Conservation (phyloP, 2,113 vertebrate genomes). For the Aphyosemion australe region DNA sequence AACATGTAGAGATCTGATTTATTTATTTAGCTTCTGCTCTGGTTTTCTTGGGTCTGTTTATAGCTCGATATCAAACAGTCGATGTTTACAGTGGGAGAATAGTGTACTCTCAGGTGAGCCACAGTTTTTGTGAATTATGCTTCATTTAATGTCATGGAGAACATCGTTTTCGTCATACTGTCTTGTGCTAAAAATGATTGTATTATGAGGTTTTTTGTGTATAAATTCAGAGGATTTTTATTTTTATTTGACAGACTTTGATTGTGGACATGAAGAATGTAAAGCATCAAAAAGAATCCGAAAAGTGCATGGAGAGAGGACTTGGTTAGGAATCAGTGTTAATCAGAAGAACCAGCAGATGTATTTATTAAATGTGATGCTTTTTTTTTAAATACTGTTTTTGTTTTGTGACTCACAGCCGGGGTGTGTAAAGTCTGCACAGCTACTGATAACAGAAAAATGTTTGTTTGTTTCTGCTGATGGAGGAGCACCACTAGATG, state of each 20-base stretch:
- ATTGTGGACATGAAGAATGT: slow-evolving; percentile 77
- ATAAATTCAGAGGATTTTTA: slow-evolving; percentile 57
- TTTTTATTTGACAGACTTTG: slow-evolving; percentile 60
- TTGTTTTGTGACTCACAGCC: slow-evolving; percentile 11
- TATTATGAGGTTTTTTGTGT: slow-evolving; percentile 33
- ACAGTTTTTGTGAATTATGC: slow-evolving; percentile 50
- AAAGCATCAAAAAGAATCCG: slow-evolving; percentile 21
- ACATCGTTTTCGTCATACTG: slow-evolving; percentile 20
- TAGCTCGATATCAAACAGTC: slow-evolving; percentile 44
- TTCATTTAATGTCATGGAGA: slow-evolving; percentile 25
- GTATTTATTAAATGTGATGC: too few species aligned
- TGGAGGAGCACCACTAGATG: slow-evolving; percentile 37
- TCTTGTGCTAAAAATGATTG: slow-evolving; percentile 35
- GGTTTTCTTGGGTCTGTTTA: slow-evolving; percentile 40
- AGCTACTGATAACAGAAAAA: slow-evolving; percentile 8
- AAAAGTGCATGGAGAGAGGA: neutral
- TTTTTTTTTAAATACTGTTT: too few species aligned
- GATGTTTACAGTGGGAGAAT: slow-evolving; percentile 66
- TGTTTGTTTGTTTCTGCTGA: neutral
- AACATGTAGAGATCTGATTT: slow-evolving; percentile 40
- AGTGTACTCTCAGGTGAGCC: slow-evolving; percentile 33
- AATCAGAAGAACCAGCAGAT: too few species aligned
- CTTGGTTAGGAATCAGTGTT: too few species aligned
- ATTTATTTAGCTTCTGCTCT: slow-evolving; percentile 65
- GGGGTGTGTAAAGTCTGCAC: neutral